These are phyloP conservation scores for Muscicapa comitata DNA, from an alignment of 2,797 vertebrate species.

Conservation along the genomic window DNA sequence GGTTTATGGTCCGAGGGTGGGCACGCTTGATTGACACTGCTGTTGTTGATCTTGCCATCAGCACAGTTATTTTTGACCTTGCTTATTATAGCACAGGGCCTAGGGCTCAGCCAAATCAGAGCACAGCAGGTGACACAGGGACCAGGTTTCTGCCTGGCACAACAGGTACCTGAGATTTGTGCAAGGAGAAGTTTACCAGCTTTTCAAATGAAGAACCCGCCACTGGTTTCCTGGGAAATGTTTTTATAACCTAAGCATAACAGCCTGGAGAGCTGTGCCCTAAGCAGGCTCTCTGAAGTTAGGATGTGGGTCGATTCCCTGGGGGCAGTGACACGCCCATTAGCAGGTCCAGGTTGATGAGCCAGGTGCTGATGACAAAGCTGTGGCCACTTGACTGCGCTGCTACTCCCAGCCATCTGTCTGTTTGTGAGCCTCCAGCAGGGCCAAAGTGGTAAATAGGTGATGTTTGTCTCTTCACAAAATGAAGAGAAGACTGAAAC, in stretches of 20 bases:
- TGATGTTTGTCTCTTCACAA: neutral
- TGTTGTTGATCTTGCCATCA: neutral
- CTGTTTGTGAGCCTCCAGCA: neutral
- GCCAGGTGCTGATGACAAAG: neutral
- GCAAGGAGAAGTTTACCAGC: neutral
- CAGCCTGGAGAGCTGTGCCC: neutral
- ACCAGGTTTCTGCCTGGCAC: neutral
- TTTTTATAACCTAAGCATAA: neutral
- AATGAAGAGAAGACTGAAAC: neutral
- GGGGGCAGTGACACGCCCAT: fast-evolving
- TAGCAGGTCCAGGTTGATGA: neutral
- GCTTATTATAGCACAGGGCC: neutral
- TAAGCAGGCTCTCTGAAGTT: neutral
- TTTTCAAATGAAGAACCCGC: neutral
- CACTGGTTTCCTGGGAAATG: neutral
- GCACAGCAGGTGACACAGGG: neutral
- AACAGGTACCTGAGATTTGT: neutral
- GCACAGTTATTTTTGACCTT: neutral
- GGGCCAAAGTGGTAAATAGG: neutral
- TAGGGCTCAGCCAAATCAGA: neutral
- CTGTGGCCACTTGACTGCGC: fast-evolving
- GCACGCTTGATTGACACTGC: neutral
- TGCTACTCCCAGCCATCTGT: neutral
- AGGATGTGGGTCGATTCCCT: neutral
- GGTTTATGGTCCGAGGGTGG: neutral